Conservation (phyloP, 2,888 invertebrate species). For the Octodonta nipae region DNA sequence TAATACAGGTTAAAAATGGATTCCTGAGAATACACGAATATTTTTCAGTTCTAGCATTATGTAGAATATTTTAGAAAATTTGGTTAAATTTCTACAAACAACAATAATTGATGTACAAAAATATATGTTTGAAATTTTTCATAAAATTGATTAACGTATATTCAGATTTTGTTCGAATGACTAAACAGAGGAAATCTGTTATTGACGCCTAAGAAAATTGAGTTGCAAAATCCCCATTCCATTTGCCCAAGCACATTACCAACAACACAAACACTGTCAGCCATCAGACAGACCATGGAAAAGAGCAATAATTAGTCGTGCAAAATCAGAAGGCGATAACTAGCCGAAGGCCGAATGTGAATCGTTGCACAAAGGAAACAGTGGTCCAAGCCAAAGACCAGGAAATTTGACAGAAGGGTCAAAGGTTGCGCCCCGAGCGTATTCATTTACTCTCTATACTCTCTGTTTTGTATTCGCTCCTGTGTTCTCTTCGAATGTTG, state of each 20-base stretch:
- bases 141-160: no score
- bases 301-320: slow-evolving; percentile 24
- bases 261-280: background rate
- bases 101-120: no score
- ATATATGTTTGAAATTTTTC: no score
- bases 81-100: no score
- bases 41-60: no score
- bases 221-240: no score
- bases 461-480: slow-evolving; percentile 6
- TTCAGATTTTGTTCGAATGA: no score
- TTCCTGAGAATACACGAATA: no score
- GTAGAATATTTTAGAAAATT: no score
- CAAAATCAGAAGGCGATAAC: slow-evolving; percentile 29
- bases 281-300: slow-evolving; percentile 10
- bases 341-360: slow-evolving; percentile 22
- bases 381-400: slow-evolving; percentile 31
- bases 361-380: slow-evolving; percentile 32
- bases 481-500: background rate
- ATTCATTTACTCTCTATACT: slow-evolving; percentile 23
- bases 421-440: slow-evolving; percentile 26
- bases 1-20: no score
- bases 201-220: background rate
- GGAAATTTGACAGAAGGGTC: slow-evolving; percentile 35
- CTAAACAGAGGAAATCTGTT: background rate
- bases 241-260: background rate